Base-by-base conservation (phyloP, 1,140 invertebrate genomes). In the Semibalanus balanoides region DNA sequence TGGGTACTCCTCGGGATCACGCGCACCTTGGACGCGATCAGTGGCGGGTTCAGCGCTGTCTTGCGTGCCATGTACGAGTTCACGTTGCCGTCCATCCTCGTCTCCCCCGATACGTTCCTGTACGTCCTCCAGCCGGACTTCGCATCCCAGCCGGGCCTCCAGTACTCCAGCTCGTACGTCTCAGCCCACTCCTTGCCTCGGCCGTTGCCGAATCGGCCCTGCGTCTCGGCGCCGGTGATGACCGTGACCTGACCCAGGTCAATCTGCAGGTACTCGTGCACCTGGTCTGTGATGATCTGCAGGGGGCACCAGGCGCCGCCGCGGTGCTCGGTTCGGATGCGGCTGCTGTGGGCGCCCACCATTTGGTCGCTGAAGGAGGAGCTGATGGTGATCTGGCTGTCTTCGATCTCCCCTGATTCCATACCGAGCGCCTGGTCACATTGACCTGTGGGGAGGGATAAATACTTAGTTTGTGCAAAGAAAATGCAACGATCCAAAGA, bases 151-250 rank as follows among this genome's bases (percentile, higher is more conserved):
- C 87, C 84, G 27, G 88, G 84, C 22, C 93, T 84, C 89, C 90
- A 93, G 83, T 96, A 97, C 81, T 97, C 94, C 0, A 97, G 84
- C 31, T 90, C 86, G 83, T 94, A 97, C 31, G 88, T 86, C 81
- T 95, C 92, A 0, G 92, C 90, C 81, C 90, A 97, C 82, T 97
- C 95, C 72, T 91, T 89, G 27, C 95, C 95, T 77, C 93, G 90
- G n/a, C 94, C 94, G 83, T 96, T 96, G 0, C 93, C 95, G 82
- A 95, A 97, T 43, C 95, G 87, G 14, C 95, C 95, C 81, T 97
- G 95, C 0, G 93, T 94, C 81, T 94, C 93, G 0, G 95, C 92
- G 83, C 88, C 90, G 0, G 92, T 94, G 79, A 97, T 89, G 78
- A 95, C 85, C 81, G 93, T 91, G 79, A 93, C 87, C 74, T 86